phyloP scores from a whole-genome alignment of 2,888 invertebrate genomes.

The Diplazon laetatorius region DNA sequence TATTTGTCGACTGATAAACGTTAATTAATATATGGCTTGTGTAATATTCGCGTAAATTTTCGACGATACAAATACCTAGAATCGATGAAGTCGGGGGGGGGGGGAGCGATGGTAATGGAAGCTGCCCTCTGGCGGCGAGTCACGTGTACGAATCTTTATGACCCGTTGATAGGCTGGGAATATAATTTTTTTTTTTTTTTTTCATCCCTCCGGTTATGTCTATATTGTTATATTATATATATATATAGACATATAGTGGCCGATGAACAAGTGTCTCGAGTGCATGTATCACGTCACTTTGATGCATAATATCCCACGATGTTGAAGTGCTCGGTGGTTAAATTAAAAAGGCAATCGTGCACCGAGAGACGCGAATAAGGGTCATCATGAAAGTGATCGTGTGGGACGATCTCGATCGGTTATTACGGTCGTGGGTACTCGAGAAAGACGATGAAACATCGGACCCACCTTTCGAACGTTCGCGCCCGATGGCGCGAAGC shows the following conservation, averaged over 20 bases:
- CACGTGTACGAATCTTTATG: background rate
- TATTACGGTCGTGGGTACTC: conserved; percentile 18
- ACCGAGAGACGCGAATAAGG: conserved; percentile 67
- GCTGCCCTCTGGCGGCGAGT: conserved; percentile 14
- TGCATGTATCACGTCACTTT: conserved; percentile 31
- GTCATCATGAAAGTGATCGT: conserved; percentile 78
- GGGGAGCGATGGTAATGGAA: too few species aligned
- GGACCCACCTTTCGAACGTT: conserved; percentile 75
- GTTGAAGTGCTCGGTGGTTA: conserved; percentile 42
- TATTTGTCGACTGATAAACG: conserved; percentile 8
- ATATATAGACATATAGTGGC: too few species aligned
- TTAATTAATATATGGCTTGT: conserved; percentile 5
- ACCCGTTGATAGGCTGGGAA: too few species aligned
- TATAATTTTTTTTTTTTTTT: too few species aligned
- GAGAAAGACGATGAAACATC: conserved; percentile 46
- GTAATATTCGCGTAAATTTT: too few species aligned
- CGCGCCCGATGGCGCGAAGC: conserved; percentile 69
- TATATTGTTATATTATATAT: conserved; percentile 8
- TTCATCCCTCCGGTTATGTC: background rate
- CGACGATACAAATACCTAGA: conserved; percentile 10
- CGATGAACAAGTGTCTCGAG: conserved; percentile 51
- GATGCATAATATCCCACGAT: conserved; percentile 65
- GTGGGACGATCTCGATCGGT: conserved; percentile 72
- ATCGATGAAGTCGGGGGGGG: too few species aligned
- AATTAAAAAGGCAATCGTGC: conserved; percentile 79